Conservation (phyloP, 2,113 vertebrate species). For the Toxotes chatareus region DNA sequence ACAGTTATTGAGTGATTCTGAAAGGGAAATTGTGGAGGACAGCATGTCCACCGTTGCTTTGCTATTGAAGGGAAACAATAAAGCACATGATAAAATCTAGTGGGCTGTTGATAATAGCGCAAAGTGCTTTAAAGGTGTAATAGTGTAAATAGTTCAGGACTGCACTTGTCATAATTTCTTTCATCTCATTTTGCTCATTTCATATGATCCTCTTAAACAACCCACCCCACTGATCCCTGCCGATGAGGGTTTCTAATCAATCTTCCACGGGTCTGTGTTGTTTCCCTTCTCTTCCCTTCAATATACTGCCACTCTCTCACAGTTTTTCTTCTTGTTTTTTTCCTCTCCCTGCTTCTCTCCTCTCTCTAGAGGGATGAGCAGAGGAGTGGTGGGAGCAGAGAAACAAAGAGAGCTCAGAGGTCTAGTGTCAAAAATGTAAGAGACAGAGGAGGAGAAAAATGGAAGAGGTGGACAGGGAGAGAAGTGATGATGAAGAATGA, state of each 20-base stretch:
- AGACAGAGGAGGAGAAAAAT: constrained; percentile 1
- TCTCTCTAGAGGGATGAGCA: constrained; percentile 18
- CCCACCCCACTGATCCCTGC: constrained; percentile 43
- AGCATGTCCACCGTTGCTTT: not conserved
- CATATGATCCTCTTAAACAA: constrained; percentile 54
- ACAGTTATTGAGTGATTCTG: not conserved
- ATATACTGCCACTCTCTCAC: constrained; percentile 13
- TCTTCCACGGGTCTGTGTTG: constrained; percentile 24
- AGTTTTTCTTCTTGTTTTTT: constrained; percentile 38
- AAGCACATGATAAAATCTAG: not conserved
- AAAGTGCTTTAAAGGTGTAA: not conserved
- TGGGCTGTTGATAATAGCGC: not conserved
- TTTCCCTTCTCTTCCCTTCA: constrained; percentile 22
- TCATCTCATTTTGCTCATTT: constrained; percentile 53
- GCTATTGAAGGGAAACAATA: not conserved
- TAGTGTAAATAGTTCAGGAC: not conserved
- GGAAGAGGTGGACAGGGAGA: constrained; percentile 45
- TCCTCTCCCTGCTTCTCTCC: constrained; percentile 14
- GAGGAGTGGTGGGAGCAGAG: constrained; percentile 29
- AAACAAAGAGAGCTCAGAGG: constrained; percentile 49
- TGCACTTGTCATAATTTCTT: constrained; percentile 31
- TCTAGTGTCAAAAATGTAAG: constrained; percentile 45
- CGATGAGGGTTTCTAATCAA: constrained; percentile 53
- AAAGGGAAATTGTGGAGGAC: constrained; percentile 3
- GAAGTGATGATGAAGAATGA: constrained; percentile 15